A percentile compares a stretch with the other conserved stretches of the same genome.
phyloP scores from a whole-genome alignment of 2,888 invertebrate genomes.

The Lycocerus yunnanus region DNA sequence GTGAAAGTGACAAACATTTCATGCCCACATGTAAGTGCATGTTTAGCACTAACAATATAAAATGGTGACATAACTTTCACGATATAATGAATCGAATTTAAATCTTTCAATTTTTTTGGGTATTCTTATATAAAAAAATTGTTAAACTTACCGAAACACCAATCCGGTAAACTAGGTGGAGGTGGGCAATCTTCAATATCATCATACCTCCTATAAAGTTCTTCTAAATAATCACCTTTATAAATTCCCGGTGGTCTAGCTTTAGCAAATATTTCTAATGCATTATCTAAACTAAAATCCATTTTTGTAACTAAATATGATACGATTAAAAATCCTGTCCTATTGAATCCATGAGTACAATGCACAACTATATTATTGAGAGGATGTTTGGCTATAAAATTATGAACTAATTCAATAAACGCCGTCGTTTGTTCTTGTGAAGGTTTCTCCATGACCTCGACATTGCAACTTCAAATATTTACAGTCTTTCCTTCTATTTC shows the following conservation, averaged over 20 bases:
- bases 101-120: neutral
- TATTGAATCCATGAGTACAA: slow-evolving; percentile 98
- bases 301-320: slow-evolving; percentile 87
- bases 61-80: too few species aligned
- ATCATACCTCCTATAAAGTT: slow-evolving; percentile 82
- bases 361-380: slow-evolving; percentile 82
- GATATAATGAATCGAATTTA: too few species aligned
- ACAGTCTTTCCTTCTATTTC: slow-evolving; percentile 77
- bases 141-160: slow-evolving; percentile 70
- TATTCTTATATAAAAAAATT: neutral
- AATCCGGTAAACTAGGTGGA: slow-evolving; percentile 81
- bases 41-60: neutral
- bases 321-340: slow-evolving; percentile 94
- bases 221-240: slow-evolving; percentile 92
- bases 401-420: slow-evolving; percentile 82
- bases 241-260: slow-evolving; percentile 94
- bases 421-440: slow-evolving; percentile 77
- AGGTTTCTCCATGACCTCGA: slow-evolving; percentile 91
- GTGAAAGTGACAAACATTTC: neutral
- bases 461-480: slow-evolving; percentile 89
- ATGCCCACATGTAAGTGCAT: neutral
- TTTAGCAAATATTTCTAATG: slow-evolving; percentile 75
- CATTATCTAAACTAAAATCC: slow-evolving; percentile 84
- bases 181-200: slow-evolving; percentile 70
- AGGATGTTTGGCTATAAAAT: slow-evolving; percentile 80